These are phyloP conservation scores for Procapra przewalskii DNA, from an alignment of 2,113 vertebrate species.

Conservation along the genomic window DNA sequence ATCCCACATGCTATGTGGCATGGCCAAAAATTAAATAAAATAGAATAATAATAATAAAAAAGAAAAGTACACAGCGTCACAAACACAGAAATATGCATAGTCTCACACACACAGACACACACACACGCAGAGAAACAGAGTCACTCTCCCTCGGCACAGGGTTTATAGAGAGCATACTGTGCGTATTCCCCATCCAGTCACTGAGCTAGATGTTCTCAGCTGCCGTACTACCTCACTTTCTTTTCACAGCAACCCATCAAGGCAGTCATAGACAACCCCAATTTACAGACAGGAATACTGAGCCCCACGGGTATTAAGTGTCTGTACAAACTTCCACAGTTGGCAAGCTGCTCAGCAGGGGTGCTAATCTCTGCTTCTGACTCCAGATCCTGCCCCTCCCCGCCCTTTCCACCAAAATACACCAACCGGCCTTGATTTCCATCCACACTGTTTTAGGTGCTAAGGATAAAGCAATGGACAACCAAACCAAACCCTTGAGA, in stretches of 20 bases:
- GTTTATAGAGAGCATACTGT: not conserved
- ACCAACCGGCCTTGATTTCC: not conserved
- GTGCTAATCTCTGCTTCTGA: not conserved
- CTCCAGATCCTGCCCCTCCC: not conserved
- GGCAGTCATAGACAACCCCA: not conserved
- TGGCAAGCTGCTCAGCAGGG: not conserved
- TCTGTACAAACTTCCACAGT: not conserved
- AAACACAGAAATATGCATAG: not conserved
- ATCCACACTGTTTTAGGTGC: not conserved
- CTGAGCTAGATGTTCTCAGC: not conserved
- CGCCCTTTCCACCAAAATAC: not conserved
- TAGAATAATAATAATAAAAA: not conserved
- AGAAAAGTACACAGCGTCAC: not conserved
- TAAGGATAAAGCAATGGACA: not conserved
- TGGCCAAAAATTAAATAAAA: not conserved
- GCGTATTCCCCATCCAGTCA: not conserved
- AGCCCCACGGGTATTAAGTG: not conserved
- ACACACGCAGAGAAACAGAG: too few relatives aligned
- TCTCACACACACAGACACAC: not conserved
- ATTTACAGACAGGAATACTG: not conserved
- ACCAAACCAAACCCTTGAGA: not conserved
- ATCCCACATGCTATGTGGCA: not conserved
- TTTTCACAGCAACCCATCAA: not conserved
- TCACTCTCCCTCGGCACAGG: not conserved
- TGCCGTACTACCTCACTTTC: not conserved